Evolutionary conservation across 2,113 vertebrate species (phyloP).

Genomic region (Myrmophylax atrothorax): DNA sequence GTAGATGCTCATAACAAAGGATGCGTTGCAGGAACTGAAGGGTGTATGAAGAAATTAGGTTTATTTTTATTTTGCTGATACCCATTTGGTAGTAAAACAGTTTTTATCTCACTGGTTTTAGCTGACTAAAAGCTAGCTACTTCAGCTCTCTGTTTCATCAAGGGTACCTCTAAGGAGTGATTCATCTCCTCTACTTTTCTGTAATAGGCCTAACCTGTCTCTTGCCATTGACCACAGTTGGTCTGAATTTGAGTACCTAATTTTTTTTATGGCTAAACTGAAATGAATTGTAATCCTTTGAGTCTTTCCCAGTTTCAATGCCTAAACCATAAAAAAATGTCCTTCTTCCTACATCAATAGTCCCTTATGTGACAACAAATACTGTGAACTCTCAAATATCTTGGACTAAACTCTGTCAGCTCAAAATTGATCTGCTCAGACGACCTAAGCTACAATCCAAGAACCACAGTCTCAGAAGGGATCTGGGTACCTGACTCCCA

Average conservation of each 20-base stretch:
- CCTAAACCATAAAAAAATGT: not conserved
- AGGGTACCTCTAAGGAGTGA: not conserved
- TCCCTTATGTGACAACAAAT: not conserved
- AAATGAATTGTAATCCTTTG: not conserved
- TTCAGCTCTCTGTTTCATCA: not conserved
- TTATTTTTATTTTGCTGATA: conserved; percentile 5
- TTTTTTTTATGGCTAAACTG: not conserved
- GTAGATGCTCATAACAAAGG: not conserved
- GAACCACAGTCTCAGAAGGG: not conserved
- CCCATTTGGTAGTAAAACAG: not conserved
- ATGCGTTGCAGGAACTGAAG: not conserved
- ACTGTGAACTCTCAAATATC: not conserved
- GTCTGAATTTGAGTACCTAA: not conserved
- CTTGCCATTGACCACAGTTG: not conserved
- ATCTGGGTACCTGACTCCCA: not conserved
- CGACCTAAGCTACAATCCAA: not conserved
- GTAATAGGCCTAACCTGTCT: not conserved
- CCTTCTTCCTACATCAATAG: not conserved
- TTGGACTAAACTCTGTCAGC: not conserved
- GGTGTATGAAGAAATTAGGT: not conserved
- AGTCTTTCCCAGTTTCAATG: not conserved
- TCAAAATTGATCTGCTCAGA: not conserved
- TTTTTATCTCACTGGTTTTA: not conserved
- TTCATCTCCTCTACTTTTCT: not conserved
- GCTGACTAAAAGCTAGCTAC: not conserved